A percentile compares a stretch with the other conserved stretches of the same genome.
Conservation (phyloP, 2,888 invertebrate species). For the Melolontha melolontha region DNA sequence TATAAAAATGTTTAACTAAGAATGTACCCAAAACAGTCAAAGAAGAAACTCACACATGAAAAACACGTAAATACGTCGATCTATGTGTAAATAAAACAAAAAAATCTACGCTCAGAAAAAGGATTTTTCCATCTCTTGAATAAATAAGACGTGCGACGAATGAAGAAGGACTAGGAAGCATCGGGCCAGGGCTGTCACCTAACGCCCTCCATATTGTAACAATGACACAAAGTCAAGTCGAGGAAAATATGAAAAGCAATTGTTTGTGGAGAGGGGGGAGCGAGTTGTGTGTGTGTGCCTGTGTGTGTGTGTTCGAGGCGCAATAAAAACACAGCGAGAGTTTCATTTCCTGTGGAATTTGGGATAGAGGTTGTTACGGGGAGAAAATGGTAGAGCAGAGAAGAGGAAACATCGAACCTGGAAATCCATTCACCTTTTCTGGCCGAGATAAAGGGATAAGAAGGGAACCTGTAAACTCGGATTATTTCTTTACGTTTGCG, state of each 20-base stretch:
- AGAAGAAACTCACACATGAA: conserved; percentile 1
- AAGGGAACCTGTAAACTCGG: conserved; percentile 12
- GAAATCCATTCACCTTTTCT: conserved; percentile 30
- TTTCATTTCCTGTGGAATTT: conserved; percentile 30
- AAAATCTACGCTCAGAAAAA: conserved; percentile 1
- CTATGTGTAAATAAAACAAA: conserved; percentile 9
- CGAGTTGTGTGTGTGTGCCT: too few relatives aligned
- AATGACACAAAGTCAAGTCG: conserved; percentile 16
- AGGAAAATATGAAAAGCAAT: conserved; percentile 35
- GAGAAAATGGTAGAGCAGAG: background rate
- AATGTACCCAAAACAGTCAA: too few relatives aligned
- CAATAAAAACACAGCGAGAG: conserved; percentile 24
- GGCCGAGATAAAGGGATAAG: conserved; percentile 7
- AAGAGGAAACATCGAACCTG: conserved; percentile 16
- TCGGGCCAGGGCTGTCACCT: conserved; percentile 1
- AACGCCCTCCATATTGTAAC: conserved; percentile 6
- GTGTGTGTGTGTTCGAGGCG: background rate
- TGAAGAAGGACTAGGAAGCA: background rate
- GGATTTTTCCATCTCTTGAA: background rate
- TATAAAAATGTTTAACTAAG: too few relatives aligned
- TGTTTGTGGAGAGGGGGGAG: conserved; percentile 18
- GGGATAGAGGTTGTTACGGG: background rate
- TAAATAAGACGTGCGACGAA: conserved; percentile 17
- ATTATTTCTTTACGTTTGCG: conserved; percentile 2
- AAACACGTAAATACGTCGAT: too few relatives aligned